A percentile compares a stretch with the other conserved stretches of the same genome.
Evolutionary conservation across 2,888 invertebrate species (phyloP).

Genomic region (Synergus japonicus): DNA sequence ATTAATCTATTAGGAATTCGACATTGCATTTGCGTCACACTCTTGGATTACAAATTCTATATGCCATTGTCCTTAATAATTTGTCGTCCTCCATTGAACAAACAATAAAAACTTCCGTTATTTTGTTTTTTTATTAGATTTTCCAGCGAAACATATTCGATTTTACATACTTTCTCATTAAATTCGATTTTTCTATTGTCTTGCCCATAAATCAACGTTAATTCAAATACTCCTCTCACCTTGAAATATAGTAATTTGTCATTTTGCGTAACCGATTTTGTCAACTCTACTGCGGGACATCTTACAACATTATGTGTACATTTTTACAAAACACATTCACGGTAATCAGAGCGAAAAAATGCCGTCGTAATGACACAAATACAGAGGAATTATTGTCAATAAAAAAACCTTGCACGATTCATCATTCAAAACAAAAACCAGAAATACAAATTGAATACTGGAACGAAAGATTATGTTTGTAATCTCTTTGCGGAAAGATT

Average conservation of each 20-base stretch:
- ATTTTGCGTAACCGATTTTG: neutral
- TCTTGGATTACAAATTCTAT: conserved; percentile 25
- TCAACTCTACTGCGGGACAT: neutral
- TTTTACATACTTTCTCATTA: too few species aligned
- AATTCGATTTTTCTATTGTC: neutral
- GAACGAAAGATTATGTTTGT: neutral
- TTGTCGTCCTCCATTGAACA: neutral
- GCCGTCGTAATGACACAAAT: neutral
- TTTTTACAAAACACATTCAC: neutral
- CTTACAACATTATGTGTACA: neutral
- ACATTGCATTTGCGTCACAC: conserved; percentile 18
- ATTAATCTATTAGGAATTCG: conserved; percentile 24
- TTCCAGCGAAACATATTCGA: neutral
- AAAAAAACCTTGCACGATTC: neutral
- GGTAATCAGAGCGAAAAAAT: conserved; percentile 4
- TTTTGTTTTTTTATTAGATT: neutral
- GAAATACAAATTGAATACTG: neutral
- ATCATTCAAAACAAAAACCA: neutral
- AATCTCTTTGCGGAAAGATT: too few species aligned
- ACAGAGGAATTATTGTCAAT: too few species aligned
- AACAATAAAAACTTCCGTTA: conserved; percentile 12
- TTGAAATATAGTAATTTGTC: neutral
- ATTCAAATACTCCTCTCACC: neutral
- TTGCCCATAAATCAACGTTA: neutral
- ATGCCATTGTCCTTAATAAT: conserved; percentile 13